Base-by-base conservation (phyloP, 2,113 vertebrate genomes). In the Cettia cetti region DNA sequence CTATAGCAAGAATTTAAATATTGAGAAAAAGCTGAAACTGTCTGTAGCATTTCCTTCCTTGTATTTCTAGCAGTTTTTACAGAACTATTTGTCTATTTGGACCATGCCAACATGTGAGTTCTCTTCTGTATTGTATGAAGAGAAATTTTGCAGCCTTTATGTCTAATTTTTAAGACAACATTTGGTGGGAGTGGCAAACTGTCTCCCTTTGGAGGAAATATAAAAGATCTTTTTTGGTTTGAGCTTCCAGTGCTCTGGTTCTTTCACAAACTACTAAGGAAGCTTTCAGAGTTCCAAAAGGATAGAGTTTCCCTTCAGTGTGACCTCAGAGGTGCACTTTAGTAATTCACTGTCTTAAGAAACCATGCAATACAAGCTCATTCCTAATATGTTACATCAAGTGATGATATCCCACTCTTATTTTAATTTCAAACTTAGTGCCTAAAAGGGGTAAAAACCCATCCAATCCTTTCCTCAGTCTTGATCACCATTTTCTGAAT, bases 131-230 rank as follows among this genome's bases (percentile, higher is more conserved):
- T 86, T 83, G 80, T 28, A 54, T 70, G 83, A 90, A 90, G 39
- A 82, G 79, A 45, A 92, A 94, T 95, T 97, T 28, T 94, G 53
- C 65, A 96, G 54, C 53, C 94, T 96, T 97, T 95, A 96, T 93
- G 95, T 92, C 44, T 80, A 37, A 86, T 94, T 94, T 96, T 96
- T 94, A 96, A 92, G 94, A 96, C 96, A 95, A 92, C 13, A 56
- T 82, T 88, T 89, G 35, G 35, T 95, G 78, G 77, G 45, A 94
- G 95, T 76, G 60, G 47, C 40, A 83, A 91, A 69, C 19, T 44
- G 60, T 75, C 45, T 92, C 74, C 42, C 60, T 95, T 82, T 86
- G 77, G 80, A 92, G 52, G 49, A 86, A 72, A 70, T n/a, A 84
- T 3, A 33, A 85, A 75, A 81, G 45, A 4, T 91, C 27, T 83